Conservation (phyloP, 2,888 invertebrate species). For the Petrolisthes cinctipes region DNA sequence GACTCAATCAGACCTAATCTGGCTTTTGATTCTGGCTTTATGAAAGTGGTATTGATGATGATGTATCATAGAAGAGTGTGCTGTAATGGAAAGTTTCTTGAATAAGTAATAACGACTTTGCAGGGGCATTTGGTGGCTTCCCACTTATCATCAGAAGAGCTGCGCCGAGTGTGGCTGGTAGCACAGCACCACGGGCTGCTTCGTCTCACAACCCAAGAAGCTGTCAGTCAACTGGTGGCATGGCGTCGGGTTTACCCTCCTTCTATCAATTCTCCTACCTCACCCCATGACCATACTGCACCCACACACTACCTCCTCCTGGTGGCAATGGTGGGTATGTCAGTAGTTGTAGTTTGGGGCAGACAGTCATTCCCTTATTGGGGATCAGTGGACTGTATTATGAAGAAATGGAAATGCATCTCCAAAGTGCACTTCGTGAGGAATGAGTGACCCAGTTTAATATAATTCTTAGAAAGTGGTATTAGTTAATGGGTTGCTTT, state of each 20-base stretch:
- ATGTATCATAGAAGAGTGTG: no score
- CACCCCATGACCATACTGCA: neutral
- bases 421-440: no score
- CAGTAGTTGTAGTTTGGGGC: neutral
- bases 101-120: slow-evolving; percentile 68
- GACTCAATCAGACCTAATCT: no score
- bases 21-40: neutral
- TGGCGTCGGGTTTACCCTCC: slow-evolving; percentile 53
- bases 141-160: slow-evolving; percentile 81
- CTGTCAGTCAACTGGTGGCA: slow-evolving; percentile 63
- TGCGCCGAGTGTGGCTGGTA: slow-evolving; percentile 82
- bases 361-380: neutral
- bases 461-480: no score
- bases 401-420: neutral
- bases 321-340: slow-evolving; percentile 59
- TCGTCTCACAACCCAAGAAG: slow-evolving; percentile 71
- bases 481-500: no score
- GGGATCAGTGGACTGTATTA: neutral
- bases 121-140: slow-evolving; percentile 82
- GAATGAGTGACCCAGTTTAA: no score
- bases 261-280: neutral
- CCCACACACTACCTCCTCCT: slow-evolving; percentile 54
- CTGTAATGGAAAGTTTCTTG: no score
- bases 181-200: slow-evolving; percentile 82
- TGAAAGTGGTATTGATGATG: neutral